Conservation (phyloP, 2,113 vertebrate species). For the Planiliza haematocheilus region DNA sequence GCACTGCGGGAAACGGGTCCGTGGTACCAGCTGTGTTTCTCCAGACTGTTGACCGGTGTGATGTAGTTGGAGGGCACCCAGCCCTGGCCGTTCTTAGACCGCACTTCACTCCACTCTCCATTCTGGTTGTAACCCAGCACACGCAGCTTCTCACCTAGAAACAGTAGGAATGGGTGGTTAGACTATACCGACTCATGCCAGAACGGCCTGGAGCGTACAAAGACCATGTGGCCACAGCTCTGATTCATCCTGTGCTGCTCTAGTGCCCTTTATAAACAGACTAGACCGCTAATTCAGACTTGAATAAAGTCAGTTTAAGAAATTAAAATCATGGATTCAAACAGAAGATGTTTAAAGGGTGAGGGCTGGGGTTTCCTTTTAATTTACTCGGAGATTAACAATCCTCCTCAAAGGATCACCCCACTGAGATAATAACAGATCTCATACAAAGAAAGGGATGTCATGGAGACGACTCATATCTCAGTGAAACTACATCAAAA, state of each 20-base stretch:
- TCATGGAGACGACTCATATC: slow-evolving; percentile 2
- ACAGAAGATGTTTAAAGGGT: not conserved
- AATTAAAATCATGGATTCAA: too few relatives aligned
- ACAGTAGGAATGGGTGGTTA: not conserved
- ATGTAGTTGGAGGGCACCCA: slow-evolving; percentile 99
- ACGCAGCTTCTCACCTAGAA: slow-evolving; percentile 94
- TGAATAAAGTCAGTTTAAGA: not conserved
- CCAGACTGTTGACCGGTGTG: slow-evolving; percentile 98
- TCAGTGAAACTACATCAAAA: slow-evolving; percentile 56
- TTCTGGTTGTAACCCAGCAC: slow-evolving; percentile 99
- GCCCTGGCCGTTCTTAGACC: slow-evolving; percentile 98
- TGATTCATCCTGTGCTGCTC: not conserved
- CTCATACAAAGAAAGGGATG: slow-evolving; percentile 11
- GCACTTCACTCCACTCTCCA: slow-evolving; percentile 98
- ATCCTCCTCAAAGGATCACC: not conserved
- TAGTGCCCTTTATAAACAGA: not conserved
- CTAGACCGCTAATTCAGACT: not conserved
- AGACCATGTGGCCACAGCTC: not conserved
- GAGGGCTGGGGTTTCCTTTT: not conserved
- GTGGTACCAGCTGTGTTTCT: slow-evolving; percentile 99
- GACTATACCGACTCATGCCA: not conserved
- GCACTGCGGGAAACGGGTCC: slow-evolving; percentile 97
- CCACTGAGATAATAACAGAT: not conserved
- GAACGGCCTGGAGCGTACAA: not conserved
- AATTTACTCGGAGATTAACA: not conserved